Base-by-base conservation (phyloP, 2,797 vertebrate genomes). In the Xenentodon cancila region DNA sequence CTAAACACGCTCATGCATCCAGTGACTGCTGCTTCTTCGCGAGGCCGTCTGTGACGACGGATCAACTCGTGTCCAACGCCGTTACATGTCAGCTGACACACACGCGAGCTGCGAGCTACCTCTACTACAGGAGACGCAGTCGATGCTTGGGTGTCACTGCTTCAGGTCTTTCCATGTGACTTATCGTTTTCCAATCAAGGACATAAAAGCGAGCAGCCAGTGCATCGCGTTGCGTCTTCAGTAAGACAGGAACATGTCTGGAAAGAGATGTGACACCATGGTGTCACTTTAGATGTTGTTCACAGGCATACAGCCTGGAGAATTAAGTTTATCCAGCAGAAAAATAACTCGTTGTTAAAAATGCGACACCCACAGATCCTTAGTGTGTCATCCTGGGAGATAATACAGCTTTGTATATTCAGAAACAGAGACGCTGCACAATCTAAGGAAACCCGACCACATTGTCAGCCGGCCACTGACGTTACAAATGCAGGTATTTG, bases 201-300 rank as follows among this genome's bases (percentile, higher is more conserved):
- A 20, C 63, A 61, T 55, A 40, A 62, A 62, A 65, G 42, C 34
- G 48, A 54, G 21, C 0, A 0, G 7, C 54, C 17, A 0, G 44
- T 37, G 50, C 59, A 43, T 66, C 40, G 27, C 32, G 34, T 74
- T 9, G 17, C 9, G 17, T 55, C 63, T 17, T 27, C 59, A 19
- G 49, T 54, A 66, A 54, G 49, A 58, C 44, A 46, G 60, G 40
- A 48, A 53, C 18, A 76, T 60, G 58, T 53, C 55, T 21, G 64
- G 40, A 65, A 51, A 54, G 32, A 53, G 58, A 53, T 27, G n/a
- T 70, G 67, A 76, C 59, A 66, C 47, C 44, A 13, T 40, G 45
- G 42, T 54, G 58, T 61, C 63, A 20, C 50, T 45, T 75, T 53
- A 64, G 43, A 46, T 73, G 59, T 52, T 62, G 47, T 71, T 77